Evolutionary conservation across 2,888 invertebrate genomes (phyloP), one percentile per base, ranked within the genome.

Genomic region (Acanthopleura granulata): DNA sequence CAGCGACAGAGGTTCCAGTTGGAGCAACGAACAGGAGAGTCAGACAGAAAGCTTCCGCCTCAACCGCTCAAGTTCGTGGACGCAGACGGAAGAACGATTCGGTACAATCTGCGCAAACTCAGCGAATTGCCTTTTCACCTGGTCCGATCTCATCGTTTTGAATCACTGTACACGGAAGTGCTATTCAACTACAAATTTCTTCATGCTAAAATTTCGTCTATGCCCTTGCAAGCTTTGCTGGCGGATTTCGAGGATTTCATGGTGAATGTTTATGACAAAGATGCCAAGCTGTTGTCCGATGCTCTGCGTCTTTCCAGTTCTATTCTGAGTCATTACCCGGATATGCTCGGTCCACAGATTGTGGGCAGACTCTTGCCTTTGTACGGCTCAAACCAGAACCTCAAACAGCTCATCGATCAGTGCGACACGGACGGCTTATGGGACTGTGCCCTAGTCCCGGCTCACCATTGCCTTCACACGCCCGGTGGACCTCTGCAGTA

Each of bases 401-500:
- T 99, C 16, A 94, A 96, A 83, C 95, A 95, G 91, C 92, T 99
- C 74, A 92, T 99, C 66, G 93, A 94, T 75, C 97, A 98, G 84
- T 99, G 98, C 88, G 97, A 98, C 89, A 93, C 93, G 27, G 94
- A 95, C 86, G 98, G 98, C 0, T 94, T 96, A 50, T 93, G 94
- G 72, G 94, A 98, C 86, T 98, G 97, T 78, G 95, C 98, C 0
- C 91, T 99, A 73, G 92, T 98, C 82, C 98, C 99, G 0, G 93
- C 96, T 0, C 97, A 97, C 90, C 98, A 99, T 89, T 98, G 98
- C 86, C 92, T 98, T 79, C 98, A 99, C 89, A 98, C 99, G 0
- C 99, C 99, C n/a, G 99, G 99, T 69, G 99, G 99, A 0, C 99
- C 99, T 0, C 91, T 99, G 9, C 98, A 99, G 95, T 99, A 97